Base-by-base conservation (phyloP, 1,140 invertebrate genomes). In the Euglossa dilemma region DNA sequence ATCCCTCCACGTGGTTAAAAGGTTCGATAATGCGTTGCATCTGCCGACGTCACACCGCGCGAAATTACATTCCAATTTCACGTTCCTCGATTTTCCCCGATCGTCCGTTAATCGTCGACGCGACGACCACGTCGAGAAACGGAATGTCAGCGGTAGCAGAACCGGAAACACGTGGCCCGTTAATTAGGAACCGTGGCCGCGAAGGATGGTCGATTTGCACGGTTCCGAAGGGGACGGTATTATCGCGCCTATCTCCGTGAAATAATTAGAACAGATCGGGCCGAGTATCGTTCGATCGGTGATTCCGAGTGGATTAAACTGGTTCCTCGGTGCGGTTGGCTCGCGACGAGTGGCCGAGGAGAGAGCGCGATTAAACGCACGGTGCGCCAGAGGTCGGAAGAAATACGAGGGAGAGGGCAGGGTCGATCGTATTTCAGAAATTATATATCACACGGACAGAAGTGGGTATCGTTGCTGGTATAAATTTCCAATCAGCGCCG, bases 141-240 rank as follows among this genome's bases (percentile, higher is more conserved):
- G n/a, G n/a, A n/a, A n/a, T n/a, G n/a, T n/a, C n/a, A n/a, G n/a
- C n/a, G n/a, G n/a, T n/a, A n/a, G n/a, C 70, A 80, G 72, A 81
- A 91, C 88, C 91, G 92, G 92, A 93, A 93, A 92, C 89, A 90
- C 89, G n/a, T n/a, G 87, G 83, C 85, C 72, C 90, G 93, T 91
- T 93, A 93, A 93, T 93, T 93, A 93, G 92, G 92, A 93, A 92
- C 92, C 86, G 36, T 36, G 36, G 36, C 36, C 36, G 36, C 36
- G 36, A 4, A 36, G 36, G 1, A 36, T 36, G 36, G 4, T 36
- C 36, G 36, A 36, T 36, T 36, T 36, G 36, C 36, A 36, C 1
- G 36, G 75, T 66, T 64, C 52, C 85, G 54, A 66, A 80, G 74
- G 85, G 63, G 78, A 70, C 83, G 84, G 89, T 91, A 92, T 90